These are phyloP conservation scores for Heteropelma amictum DNA, from an alignment of 2,888 invertebrate species.

Conservation along the genomic window DNA sequence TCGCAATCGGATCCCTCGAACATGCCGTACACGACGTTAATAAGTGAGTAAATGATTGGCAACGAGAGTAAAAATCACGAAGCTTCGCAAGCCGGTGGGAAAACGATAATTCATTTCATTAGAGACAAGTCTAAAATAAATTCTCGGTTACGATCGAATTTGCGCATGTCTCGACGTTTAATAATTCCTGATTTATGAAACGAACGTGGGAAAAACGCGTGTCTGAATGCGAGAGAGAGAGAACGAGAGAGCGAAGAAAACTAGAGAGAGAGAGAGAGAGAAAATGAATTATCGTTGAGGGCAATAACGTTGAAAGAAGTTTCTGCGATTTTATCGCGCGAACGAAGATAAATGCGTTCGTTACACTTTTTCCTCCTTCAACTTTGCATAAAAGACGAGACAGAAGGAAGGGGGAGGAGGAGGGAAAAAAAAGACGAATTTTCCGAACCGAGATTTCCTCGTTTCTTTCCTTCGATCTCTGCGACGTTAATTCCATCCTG, in stretches of 20 bases:
- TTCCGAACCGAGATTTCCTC: not conserved
- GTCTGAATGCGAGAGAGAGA: not conserved
- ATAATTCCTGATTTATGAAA: slow-evolving; percentile 61
- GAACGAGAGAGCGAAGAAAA: not conserved
- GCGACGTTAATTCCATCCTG: not conserved
- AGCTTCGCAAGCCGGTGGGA: not conserved
- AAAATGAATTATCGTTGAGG: slow-evolving; percentile 57
- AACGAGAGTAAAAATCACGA: not conserved
- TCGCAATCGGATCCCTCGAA: slow-evolving; percentile 79
- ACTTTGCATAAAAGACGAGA: too few species aligned
- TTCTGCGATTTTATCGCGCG: slow-evolving; percentile 52
- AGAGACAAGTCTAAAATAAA: slow-evolving; percentile 16
- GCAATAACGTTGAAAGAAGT: slow-evolving; percentile 54
- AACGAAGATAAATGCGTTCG: slow-evolving; percentile 57
- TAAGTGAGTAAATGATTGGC: slow-evolving; percentile 80
- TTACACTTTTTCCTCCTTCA: slow-evolving; percentile 31
- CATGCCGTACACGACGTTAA: slow-evolving; percentile 82
- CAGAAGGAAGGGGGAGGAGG: too few species aligned
- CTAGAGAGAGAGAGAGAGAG: not conserved
- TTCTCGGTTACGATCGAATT: slow-evolving; percentile 6
- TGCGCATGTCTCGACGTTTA: slow-evolving; percentile 51
- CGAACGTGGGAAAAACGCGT: not conserved
- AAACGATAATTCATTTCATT: not conserved
- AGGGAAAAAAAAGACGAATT: not conserved
- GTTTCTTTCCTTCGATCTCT: too few species aligned